Base-by-base conservation (phyloP, 1,140 invertebrate genomes). In the Ceratoteleas bidentatus region DNA sequence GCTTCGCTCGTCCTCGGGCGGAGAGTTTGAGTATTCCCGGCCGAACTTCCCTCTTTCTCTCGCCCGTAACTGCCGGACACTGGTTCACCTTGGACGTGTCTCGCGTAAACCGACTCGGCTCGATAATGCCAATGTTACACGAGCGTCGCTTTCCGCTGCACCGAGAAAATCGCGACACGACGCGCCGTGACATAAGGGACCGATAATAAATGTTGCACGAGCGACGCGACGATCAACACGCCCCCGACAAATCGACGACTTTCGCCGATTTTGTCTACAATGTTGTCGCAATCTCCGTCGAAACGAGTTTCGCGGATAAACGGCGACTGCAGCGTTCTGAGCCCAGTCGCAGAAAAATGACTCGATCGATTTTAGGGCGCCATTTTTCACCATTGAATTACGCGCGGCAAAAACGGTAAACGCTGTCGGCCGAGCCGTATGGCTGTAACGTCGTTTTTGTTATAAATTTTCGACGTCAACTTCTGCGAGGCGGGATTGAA, bases 71-170 rank as follows among this genome's bases (percentile, higher is more conserved):
- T 83, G 70, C 82, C 72, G 84, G 84, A 79, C 87, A 90, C 88
- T 70, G 87, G 88, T 89, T 90, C 86, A 89, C 87, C 88, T 89
- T 90, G 88, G 86, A 88, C 85, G 82, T 85, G 86, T 87, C 86
- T 85, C 87, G 85, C 57, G 68, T 69, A 76, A 83, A 80, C 52
- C 74, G 49, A 74, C 53, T 74, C 54, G 50, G 54, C 64, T 75
- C 65, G 64, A 76, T 76, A 76, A 68, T 56, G 49, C 75, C 69
- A 70, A 73, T 66, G 53, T 65, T 73, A 80, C 60, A 78, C 62
- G 57, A 65, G 60, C 70, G 50, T 54, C 47, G 61, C 56, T 72
- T 82, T 82, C 68, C 68, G 79, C 61, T 54, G 60, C 72, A 62
- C 45, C 45, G 53, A 62, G 76, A 79, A 79, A 79, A 79, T 73